These are phyloP conservation scores for Xanthia togata DNA, from an alignment of 2,888 invertebrate genomes.

Conservation along the genomic window DNA sequence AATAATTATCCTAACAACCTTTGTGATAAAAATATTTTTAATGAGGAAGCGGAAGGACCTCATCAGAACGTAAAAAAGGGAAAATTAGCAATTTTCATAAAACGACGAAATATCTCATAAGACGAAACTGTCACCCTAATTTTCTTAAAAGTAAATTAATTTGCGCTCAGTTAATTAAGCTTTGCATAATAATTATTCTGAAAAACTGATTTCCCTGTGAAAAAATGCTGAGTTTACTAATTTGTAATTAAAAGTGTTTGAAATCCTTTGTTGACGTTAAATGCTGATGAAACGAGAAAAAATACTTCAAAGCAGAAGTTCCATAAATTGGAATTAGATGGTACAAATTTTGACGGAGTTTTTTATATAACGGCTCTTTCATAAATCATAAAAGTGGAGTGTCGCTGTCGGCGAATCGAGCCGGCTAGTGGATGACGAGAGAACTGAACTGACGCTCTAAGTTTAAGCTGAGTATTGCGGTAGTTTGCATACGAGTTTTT, in stretches of 20 bases:
- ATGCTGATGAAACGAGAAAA: conserved; percentile 73
- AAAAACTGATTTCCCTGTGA: conserved; percentile 78
- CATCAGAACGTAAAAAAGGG: conserved; percentile 52
- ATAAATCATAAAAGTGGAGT: conserved; percentile 58
- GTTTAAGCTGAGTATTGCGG: not conserved
- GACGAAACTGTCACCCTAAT: conserved; percentile 75
- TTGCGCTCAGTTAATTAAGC: conserved; percentile 83
- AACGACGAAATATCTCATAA: conserved; percentile 65
- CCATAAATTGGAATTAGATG: conserved; percentile 65
- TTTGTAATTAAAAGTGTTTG: conserved; percentile 84
- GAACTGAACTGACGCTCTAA: not conserved
- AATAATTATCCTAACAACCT: not conserved
- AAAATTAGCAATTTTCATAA: conserved; percentile 65
- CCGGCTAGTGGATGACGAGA: conserved; percentile 9
- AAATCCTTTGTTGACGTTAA: conserved; percentile 79
- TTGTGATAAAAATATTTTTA: conserved; percentile 51
- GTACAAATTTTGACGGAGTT: conserved; percentile 55
- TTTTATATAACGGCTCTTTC: conserved; percentile 43
- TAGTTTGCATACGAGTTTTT: conserved; percentile 5
- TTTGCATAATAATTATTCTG: conserved; percentile 85
- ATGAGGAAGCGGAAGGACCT: conserved; percentile 30
- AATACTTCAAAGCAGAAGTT: conserved; percentile 67
- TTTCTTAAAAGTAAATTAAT: conserved; percentile 78
- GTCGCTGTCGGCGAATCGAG: conserved; percentile 26
- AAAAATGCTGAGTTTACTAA: conserved; percentile 82